Evolutionary conservation across 2,888 invertebrate species (phyloP), one percentile per base, ranked within the genome.

Genomic region (Leucoma salicis): DNA sequence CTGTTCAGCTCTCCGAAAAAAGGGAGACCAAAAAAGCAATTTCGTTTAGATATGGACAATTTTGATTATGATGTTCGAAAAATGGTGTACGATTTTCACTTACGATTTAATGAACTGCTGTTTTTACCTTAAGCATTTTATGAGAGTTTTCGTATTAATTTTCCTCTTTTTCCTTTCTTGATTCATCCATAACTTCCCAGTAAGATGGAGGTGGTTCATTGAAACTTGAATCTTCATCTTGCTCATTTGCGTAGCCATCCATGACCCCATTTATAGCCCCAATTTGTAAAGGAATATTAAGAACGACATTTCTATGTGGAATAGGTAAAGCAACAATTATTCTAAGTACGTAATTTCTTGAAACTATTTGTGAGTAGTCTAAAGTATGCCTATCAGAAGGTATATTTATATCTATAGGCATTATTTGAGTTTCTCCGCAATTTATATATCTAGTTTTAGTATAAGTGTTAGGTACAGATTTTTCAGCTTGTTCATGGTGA

Each of bases 221-320:
- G 10, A 28, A 25, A 15, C 3, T 14, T 12, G 13, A 13, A 8
- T 16, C 7, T 31, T 34, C 16, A 4, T 8, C 13, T 3, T 15
- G 14, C 7, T 31, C 24, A 14, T 1, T n/a, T 29, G 1, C 8
- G 11, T 13, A n/a, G 8, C 3, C 10, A 8, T 3, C 3, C 14
- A 10, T 10, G 7, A 28, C 3, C 2, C 8, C 12, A 29, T 28
- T 27, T 14, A 35, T 31, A 42, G 63, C 53, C 16, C 66, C 68
- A 28, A 74, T 57, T 40, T 70, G 64, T 0, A 74, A 46, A 2
- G 72, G 74, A 13, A 72, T 60, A 10, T 57, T 41, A 6, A 72
- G 37, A 0, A 47, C 37, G 1, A 53, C 56, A 46, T 72, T 59
- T 21, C 46, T 49, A 45, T 72, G 66, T 2, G 71, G 73, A 10